Evolutionary conservation across 2,113 vertebrate genomes (phyloP).

Genomic region (Hystrix brachyura): DNA sequence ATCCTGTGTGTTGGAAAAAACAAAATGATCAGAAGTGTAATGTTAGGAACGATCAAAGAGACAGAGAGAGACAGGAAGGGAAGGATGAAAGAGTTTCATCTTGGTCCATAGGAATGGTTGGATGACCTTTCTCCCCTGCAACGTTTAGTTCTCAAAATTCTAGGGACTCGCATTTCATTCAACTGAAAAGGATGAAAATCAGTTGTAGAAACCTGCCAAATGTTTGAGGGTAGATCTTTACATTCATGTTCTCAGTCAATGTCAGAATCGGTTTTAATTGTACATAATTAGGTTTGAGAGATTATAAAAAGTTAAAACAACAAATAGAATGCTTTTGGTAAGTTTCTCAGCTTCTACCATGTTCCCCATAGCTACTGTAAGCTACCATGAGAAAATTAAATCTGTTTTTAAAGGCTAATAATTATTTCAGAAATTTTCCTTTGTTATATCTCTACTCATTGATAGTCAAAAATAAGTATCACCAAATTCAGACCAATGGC

Average conservation of each 20-base stretch:
- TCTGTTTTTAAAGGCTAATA: conserved; percentile 9
- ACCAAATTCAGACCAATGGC: neutral
- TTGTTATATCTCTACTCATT: neutral
- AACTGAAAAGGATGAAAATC: conserved; percentile 48
- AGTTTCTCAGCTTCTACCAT: neutral
- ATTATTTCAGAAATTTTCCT: conserved; percentile 9
- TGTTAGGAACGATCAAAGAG: neutral
- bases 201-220: conserved; percentile 34
- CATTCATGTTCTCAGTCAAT: conserved; percentile 21
- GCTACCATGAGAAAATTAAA: neutral
- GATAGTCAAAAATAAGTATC: neutral
- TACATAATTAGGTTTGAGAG: conserved; percentile 33
- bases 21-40: neutral
- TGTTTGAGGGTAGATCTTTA: conserved; percentile 26
- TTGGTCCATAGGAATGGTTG: neutral
- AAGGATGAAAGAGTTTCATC: neutral
- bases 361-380: neutral
- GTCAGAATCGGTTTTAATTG: conserved; percentile 31
- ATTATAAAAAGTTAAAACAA: neutral
- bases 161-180: conserved; percentile 25
- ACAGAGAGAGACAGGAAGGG: neutral
- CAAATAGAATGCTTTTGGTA: neutral
- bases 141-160: neutral
- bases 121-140: neutral
- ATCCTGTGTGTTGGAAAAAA: neutral